Conservation (phyloP, 2,888 invertebrate genomes). For the Nomada ruficornis region DNA sequence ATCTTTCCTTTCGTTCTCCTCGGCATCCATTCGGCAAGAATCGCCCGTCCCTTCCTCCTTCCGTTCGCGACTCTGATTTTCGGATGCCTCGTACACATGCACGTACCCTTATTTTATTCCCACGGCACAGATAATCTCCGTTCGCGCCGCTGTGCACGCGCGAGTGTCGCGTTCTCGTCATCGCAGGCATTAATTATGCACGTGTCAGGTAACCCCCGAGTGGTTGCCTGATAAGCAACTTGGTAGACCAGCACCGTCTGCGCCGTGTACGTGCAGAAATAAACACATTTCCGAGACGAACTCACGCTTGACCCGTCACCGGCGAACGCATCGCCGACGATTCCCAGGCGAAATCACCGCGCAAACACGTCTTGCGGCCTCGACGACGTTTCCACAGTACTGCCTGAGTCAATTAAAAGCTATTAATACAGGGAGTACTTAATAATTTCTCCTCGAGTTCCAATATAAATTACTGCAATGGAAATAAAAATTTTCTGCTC, state of each 20-base stretch:
- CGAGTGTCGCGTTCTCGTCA: constrained; percentile 50
- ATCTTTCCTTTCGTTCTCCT: constrained; percentile 37
- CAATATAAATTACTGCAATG: too few species aligned
- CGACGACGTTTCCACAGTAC: too few species aligned
- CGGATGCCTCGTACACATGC: constrained; percentile 19
- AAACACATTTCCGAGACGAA: constrained; percentile 68
- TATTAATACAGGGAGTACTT: too few species aligned
- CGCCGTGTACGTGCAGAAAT: constrained; percentile 57
- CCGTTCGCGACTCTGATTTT: constrained; percentile 2
- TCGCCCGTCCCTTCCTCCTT: constrained; percentile 24
- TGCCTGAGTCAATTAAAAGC: too few species aligned
- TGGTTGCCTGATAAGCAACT: constrained; percentile 66
- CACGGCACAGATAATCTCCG: constrained; percentile 69
- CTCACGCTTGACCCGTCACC: constrained; percentile 70
- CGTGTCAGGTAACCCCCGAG: constrained; percentile 78
- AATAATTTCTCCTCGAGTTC: too few species aligned
- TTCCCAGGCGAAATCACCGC: not conserved
- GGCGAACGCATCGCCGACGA: constrained; percentile 28
- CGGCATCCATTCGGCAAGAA: constrained; percentile 38
- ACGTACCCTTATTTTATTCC: constrained; percentile 53
- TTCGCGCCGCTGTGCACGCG: constrained; percentile 36
- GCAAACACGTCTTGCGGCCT: not conserved
- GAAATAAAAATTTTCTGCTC: too few species aligned
- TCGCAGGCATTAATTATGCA: constrained; percentile 78
- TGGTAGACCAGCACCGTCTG: constrained; percentile 47